phyloP scores from a whole-genome alignment of 2,113 vertebrate species.

The Phrynocephalus versicolor region DNA sequence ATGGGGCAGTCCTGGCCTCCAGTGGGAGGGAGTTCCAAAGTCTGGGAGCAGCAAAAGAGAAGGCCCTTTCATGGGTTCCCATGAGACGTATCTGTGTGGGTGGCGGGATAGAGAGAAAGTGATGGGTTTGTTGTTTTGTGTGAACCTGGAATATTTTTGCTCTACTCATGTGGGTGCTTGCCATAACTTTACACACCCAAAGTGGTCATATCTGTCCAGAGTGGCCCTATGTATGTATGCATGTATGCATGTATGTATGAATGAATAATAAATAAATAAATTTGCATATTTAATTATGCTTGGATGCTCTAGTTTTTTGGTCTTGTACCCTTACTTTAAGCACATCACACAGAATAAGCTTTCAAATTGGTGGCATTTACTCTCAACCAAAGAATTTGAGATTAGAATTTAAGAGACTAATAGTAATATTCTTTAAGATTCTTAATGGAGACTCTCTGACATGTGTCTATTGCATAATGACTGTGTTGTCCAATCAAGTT shows the following conservation, averaged over 20 bases:
- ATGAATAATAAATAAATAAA: too few species aligned
- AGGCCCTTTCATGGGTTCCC: too few species aligned
- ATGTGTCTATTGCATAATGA: neutral
- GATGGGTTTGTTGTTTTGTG: neutral
- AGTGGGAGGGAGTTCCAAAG: too few species aligned
- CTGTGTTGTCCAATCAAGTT: neutral
- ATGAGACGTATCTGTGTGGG: too few species aligned
- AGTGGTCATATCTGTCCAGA: too few species aligned
- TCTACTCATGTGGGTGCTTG: neutral
- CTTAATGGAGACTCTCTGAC: neutral
- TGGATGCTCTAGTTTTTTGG: neutral
- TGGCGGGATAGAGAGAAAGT: too few species aligned
- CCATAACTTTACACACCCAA: neutral
- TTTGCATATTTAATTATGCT: neutral
- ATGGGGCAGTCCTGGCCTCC: too few species aligned
- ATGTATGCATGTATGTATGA: too few species aligned
- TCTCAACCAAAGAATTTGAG: neutral
- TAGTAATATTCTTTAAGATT: neutral
- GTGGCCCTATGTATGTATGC: too few species aligned
- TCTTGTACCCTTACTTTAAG: neutral
- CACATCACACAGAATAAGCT: neutral
- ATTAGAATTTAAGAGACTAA: neutral
- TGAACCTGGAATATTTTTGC: neutral
- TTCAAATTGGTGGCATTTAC: neutral
- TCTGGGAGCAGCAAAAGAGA: too few species aligned